Evolutionary conservation across 2,888 invertebrate genomes (phyloP).

Genomic region (Platypus cylindrus): DNA sequence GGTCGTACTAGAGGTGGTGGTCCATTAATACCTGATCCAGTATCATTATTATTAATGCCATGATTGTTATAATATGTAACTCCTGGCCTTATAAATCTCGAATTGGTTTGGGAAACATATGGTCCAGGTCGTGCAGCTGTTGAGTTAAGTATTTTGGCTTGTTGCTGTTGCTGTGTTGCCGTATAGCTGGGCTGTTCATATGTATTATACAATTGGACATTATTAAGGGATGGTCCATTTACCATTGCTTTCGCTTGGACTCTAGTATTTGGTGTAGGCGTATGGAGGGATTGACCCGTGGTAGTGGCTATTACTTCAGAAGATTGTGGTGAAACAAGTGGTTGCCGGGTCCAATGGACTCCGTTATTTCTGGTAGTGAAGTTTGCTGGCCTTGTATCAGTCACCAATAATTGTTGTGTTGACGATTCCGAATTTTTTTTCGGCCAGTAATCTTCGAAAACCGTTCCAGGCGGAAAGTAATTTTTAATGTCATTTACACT

Average conservation of each 20-base stretch:
- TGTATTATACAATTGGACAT: slow-evolving; percentile 27
- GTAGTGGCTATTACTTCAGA: too few relatives aligned
- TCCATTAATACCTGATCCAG: slow-evolving; percentile 28
- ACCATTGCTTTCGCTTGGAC: slow-evolving; percentile 29
- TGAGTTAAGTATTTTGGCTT: too few relatives aligned
- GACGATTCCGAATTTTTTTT: slow-evolving; percentile 69
- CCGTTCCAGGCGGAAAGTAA: slow-evolving; percentile 79
- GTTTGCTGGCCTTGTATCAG: slow-evolving; percentile 30
- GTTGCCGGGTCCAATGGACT: slow-evolving; percentile 70
- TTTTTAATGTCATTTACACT: slow-evolving; percentile 82
- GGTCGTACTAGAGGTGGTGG: slow-evolving; percentile 43
- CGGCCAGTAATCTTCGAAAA: slow-evolving; percentile 90
- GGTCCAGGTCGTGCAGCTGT: too few relatives aligned
- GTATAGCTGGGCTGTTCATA: too few relatives aligned
- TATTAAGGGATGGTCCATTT: slow-evolving; percentile 27
- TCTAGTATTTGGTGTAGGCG: slow-evolving; percentile 32
- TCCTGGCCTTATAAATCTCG: slow-evolving; percentile 26
- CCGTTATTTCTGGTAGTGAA: slow-evolving; percentile 39
- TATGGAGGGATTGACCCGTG: too few relatives aligned
- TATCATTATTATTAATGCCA: too few relatives aligned
- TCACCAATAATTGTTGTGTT: slow-evolving; percentile 63
- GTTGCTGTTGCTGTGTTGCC: too few relatives aligned
- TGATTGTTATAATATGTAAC: slow-evolving; percentile 25
- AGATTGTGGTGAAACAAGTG: slow-evolving; percentile 55
- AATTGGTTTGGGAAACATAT: too few relatives aligned